Percentiles rank a stretch among this genome's conserved stretches.
Evolutionary conservation across 2,888 invertebrate species (phyloP).

Genomic region (Nomada fucata): DNA sequence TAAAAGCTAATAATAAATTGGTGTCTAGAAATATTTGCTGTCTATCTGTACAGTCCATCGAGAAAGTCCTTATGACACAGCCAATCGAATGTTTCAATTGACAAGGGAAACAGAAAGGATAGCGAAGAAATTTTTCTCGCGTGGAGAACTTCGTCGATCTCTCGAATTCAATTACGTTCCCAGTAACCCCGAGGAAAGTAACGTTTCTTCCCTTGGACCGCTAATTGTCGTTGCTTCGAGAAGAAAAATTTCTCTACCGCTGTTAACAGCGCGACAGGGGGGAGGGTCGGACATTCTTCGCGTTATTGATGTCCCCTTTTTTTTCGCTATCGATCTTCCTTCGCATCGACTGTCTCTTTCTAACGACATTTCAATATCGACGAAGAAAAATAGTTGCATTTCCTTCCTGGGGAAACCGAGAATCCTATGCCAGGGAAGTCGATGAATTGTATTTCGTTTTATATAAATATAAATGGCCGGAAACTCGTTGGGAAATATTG

Average conservation of each 20-base stretch:
- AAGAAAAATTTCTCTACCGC: neutral
- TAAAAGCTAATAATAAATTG: neutral
- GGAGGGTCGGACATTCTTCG: neutral
- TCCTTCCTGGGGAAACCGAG: neutral
- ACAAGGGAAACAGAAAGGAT: neutral
- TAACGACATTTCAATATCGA: slow-evolving; percentile 41
- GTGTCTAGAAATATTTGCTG: neutral
- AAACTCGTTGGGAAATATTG: slow-evolving; percentile 1
- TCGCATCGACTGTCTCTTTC: slow-evolving; percentile 4
- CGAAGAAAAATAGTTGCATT: slow-evolving; percentile 26
- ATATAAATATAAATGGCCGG: slow-evolving; percentile 18
- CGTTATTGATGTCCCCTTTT: neutral
- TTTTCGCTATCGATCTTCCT: neutral
- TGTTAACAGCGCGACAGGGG: neutral
- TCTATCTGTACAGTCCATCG: neutral
- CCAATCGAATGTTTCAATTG: neutral
- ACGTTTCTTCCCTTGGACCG: neutral
- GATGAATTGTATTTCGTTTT: slow-evolving; percentile 12
- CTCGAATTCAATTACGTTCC: slow-evolving; percentile 20
- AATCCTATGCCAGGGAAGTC: neutral
- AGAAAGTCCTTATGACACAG: neutral
- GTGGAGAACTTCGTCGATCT: neutral
- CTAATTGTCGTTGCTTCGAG: slow-evolving; percentile 14
- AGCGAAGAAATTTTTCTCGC: neutral
- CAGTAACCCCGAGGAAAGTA: neutral